Conservation (phyloP, 1,140 invertebrate genomes). For the Drosophila tsacasi region DNA sequence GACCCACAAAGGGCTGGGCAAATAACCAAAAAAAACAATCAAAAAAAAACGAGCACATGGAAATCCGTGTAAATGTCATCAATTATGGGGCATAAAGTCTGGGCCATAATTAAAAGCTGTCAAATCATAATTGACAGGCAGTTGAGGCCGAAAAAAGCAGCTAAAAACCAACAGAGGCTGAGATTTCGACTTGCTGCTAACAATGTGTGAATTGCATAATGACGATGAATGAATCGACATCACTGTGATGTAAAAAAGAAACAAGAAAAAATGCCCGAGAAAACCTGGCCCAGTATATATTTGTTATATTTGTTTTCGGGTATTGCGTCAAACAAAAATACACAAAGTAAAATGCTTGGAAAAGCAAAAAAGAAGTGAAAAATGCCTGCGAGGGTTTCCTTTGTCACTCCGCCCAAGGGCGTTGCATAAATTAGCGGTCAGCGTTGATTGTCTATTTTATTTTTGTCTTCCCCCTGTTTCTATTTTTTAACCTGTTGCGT, state of each 20-base stretch:
- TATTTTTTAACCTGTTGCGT: slow-evolving; percentile 32
- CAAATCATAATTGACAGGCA: slow-evolving; percentile 71
- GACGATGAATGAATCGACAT: slow-evolving; percentile 42
- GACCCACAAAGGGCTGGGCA: slow-evolving; percentile 45
- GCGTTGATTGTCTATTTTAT: slow-evolving; percentile 43
- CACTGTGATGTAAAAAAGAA: slow-evolving; percentile 35
- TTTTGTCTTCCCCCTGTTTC: not conserved
- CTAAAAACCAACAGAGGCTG: not conserved
- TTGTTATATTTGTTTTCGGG: not conserved
- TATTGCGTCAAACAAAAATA: slow-evolving; percentile 24
- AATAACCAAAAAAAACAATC: slow-evolving; percentile 6
- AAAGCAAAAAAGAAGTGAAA: not conserved
- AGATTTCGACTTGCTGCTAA: slow-evolving; percentile 37
- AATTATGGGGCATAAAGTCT: slow-evolving; percentile 65
- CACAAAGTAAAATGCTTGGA: slow-evolving; percentile 9
- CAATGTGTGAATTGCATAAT: slow-evolving; percentile 81
- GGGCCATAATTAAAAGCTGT: slow-evolving; percentile 75
- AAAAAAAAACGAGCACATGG: slow-evolving; percentile 2
- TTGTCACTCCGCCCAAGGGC: slow-evolving; percentile 67
- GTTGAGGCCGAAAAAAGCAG: slow-evolving; percentile 15
- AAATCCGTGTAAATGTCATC: slow-evolving; percentile 65
- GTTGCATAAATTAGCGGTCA: slow-evolving; percentile 75
- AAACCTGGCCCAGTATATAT: slow-evolving; percentile 20
- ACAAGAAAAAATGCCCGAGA: slow-evolving; percentile 23
- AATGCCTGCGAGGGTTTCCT: slow-evolving; percentile 20